These are phyloP conservation scores for Zaprionus bogoriensis DNA, from an alignment of 2,888 invertebrate genomes.

Conservation along the genomic window DNA sequence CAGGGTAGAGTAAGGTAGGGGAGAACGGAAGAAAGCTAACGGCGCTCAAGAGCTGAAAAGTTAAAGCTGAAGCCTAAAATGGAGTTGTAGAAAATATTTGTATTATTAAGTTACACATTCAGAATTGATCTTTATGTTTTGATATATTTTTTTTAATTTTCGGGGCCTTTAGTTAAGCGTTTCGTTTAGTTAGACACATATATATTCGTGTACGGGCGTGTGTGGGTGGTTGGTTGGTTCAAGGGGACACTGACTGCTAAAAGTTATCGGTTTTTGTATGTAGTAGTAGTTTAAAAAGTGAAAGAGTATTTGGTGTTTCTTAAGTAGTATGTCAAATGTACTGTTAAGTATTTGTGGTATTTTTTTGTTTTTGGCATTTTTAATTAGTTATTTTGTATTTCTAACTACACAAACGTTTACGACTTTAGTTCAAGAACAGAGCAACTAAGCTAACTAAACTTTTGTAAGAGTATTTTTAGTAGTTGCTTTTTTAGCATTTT, in stretches of 20 bases:
- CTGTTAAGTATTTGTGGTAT: not conserved
- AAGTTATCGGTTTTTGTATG: conserved; percentile 16
- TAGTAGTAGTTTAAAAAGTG: conserved; percentile 2
- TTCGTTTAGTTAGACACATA: conserved; percentile 18
- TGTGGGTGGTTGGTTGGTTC: conserved; percentile 6
- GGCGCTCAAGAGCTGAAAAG: conserved; percentile 29
- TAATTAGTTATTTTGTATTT: conserved; percentile 25
- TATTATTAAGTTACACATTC: conserved; percentile 33
- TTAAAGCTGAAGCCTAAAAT: conserved; percentile 42
- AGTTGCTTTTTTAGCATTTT: conserved; percentile 31
- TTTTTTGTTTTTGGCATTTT: not conserved
- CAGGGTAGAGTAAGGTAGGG: not conserved
- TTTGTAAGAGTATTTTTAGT: conserved; percentile 19
- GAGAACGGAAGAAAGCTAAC: conserved; percentile 11
- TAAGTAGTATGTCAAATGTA: not conserved
- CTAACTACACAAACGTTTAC: conserved; percentile 56
- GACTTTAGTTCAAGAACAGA: conserved; percentile 52
- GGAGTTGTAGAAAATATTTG: conserved; percentile 43
- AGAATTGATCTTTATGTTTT: conserved; percentile 10
- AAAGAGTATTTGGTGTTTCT: not conserved
- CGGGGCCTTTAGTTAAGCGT: conserved; percentile 16
- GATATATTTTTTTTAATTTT: conserved; percentile 1
- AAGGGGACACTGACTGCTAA: conserved; percentile 8
- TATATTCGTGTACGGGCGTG: not conserved
- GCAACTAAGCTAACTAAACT: conserved; percentile 56